A percentile compares a stretch with the other conserved stretches of the same genome.
These are phyloP conservation scores for Corythoichthys haematopterus DNA, from an alignment of 2,113 vertebrate species.

Conservation along the genomic window DNA sequence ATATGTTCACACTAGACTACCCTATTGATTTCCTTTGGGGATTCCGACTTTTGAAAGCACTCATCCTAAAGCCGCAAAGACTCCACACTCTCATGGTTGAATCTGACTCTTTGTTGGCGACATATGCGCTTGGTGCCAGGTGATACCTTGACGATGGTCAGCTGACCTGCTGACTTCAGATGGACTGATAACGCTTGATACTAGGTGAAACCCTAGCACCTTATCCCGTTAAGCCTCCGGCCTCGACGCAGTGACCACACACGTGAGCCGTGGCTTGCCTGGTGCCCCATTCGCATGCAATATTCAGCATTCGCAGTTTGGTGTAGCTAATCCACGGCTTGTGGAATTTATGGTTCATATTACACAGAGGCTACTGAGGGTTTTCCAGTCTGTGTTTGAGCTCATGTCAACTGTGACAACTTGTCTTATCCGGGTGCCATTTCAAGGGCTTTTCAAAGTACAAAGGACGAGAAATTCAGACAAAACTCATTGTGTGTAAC, in stretches of 20 bases:
- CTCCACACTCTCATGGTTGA: conserved; percentile 12
- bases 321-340: conserved; percentile 25
- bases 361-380: conserved; percentile 23
- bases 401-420: neutral
- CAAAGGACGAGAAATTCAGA: neutral
- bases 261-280: conserved; percentile 11
- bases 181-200: conserved; percentile 30
- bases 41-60: conserved; percentile 16
- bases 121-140: neutral
- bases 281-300: conserved; percentile 27
- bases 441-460: neutral
- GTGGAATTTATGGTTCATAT: conserved; percentile 26
- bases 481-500: neutral
- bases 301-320: conserved; percentile 43
- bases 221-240: neutral
- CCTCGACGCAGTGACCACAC: conserved; percentile 24
- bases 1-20: neutral
- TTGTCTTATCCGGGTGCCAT: neutral
- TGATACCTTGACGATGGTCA: conserved; percentile 32
- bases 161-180: conserved; percentile 23
- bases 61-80: conserved; percentile 21
- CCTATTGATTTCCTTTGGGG: conserved; percentile 9
- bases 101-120: conserved; percentile 15
- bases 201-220: conserved; percentile 35
- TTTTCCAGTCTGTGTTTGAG: conserved; percentile 1